These are phyloP conservation scores for Alitta virens DNA, from an alignment of 2,888 invertebrate genomes.

Conservation along the genomic window DNA sequence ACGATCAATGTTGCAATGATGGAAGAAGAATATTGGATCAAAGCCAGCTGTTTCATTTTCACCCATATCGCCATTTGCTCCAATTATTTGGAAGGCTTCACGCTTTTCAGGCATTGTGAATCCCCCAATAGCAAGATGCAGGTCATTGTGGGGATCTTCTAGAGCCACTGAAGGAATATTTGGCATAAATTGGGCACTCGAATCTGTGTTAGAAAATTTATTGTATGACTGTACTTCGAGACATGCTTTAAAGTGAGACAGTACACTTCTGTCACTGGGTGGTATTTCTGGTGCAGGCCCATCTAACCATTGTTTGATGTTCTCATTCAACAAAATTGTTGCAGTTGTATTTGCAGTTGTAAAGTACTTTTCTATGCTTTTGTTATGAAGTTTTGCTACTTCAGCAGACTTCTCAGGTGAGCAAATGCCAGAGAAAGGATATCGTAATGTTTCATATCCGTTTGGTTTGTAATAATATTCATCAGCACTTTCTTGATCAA, in stretches of 20 bases:
- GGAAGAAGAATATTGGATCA: constrained; percentile 2
- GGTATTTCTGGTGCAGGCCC: neutral
- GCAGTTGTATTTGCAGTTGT: neutral
- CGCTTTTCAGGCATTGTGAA: neutral
- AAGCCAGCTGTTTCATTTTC: neutral
- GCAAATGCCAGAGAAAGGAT: neutral
- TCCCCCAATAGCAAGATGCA: neutral
- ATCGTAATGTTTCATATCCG: neutral
- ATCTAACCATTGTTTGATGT: neutral
- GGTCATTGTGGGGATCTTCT: neutral
- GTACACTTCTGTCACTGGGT: neutral
- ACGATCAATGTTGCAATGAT: constrained; percentile 2
- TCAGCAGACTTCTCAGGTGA: neutral
- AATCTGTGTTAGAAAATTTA: neutral
- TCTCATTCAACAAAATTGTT: neutral
- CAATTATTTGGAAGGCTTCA: neutral
- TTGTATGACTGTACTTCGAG: neutral
- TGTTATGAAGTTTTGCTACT: neutral
- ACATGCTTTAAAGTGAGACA: neutral
- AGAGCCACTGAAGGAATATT: no score
- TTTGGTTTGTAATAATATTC: neutral
- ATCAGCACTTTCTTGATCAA: neutral
- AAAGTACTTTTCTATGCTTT: neutral
- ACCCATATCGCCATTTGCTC: constrained; percentile 5
- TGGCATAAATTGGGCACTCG: neutral